Percentiles rank a stretch among this genome's conserved stretches.
Conservation (phyloP, 2,888 invertebrate genomes). For the Tachystola acroxantha region DNA sequence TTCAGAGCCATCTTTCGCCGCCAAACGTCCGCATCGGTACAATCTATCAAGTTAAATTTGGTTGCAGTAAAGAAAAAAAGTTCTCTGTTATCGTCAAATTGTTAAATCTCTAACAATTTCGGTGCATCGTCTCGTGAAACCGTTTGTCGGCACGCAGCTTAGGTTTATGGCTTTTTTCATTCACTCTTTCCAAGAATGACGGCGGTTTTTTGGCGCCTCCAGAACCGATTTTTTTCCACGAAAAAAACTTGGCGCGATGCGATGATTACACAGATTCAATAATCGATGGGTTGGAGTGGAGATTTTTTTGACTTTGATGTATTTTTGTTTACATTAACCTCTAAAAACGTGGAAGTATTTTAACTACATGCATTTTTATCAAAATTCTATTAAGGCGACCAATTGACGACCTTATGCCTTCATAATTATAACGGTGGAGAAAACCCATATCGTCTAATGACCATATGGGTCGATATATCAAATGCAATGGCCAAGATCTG, state of each 20-base stretch:
- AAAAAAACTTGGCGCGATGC: constrained; percentile 34
- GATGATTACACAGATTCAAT: not conserved
- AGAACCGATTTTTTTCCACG: constrained; percentile 39
- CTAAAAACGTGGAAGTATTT: too few relatives aligned
- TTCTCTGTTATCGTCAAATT: constrained; percentile 49
- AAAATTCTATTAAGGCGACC: too few relatives aligned
- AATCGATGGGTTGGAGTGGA: not conserved
- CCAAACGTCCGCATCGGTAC: not conserved
- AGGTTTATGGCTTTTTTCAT: constrained; percentile 65
- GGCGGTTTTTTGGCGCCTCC: constrained; percentile 70
- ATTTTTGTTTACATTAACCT: too few relatives aligned
- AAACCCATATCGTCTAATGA: too few relatives aligned
- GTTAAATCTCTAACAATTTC: constrained; percentile 51
- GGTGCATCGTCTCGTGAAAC: constrained; percentile 68
- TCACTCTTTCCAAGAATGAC: constrained; percentile 51
- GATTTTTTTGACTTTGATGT: too few relatives aligned
- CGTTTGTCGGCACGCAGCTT: constrained; percentile 50
- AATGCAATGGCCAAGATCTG: too few relatives aligned
- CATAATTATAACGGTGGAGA: too few relatives aligned
- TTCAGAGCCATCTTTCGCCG: too few relatives aligned
- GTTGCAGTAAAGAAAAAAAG: constrained; percentile 16
- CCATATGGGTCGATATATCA: too few relatives aligned
- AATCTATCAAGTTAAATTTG: not conserved
- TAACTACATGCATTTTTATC: too few relatives aligned
- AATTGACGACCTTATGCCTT: too few relatives aligned